Evolutionary conservation across 1,140 invertebrate genomes (phyloP), one percentile per base, ranked within the genome.

Genomic region (Paralvinella palmiformis): DNA sequence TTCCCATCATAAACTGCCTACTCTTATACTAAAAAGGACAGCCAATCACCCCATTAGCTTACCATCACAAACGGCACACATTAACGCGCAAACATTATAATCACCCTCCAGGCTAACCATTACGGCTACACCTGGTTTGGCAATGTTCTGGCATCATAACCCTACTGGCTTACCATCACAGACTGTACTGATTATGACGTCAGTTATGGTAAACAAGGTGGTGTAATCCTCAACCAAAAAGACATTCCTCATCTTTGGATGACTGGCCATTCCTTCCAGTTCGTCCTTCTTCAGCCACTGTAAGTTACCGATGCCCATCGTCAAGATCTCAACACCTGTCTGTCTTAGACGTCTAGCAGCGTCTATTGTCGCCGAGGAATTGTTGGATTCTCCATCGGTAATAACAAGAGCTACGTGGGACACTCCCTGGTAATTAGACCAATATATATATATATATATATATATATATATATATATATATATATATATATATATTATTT

Each of bases 221-320:
- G 5, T 22, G 41, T 60, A 60, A 10, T 24, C 24, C 7, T 22
- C 20, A 24, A 36, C 58, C 58, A 7, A 36, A 59, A 66, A 60
- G 4, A 56, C 22, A 27, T 60, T 66, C 3, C 35, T 15, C 4
- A 52, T 52, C 36, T 53, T 63, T 29, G 64, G 64, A 17, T 62
- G 48, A 45, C 64, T 66, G 0, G 64, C 64, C 32, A 66, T 62
- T 17, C 59, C 59, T 36, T 66, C 59, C 17, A 66, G 33, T 29
- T 66, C 64, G n/a, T n/a, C n/a, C n/a, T n/a, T n/a, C 15, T 45
- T 53, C 33, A 59, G 33, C 2, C 64, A 62, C 1, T 66, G 61
- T 27, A 4, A 33, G 22, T 66, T 63, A 17, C 59, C 67, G 29
- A 71, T 59, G 27, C 69, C 69, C 10, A 72, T 52, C n/a, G 67